Evolutionary conservation across 2,888 invertebrate species (phyloP).

Genomic region (Tetranychus truncatus): DNA sequence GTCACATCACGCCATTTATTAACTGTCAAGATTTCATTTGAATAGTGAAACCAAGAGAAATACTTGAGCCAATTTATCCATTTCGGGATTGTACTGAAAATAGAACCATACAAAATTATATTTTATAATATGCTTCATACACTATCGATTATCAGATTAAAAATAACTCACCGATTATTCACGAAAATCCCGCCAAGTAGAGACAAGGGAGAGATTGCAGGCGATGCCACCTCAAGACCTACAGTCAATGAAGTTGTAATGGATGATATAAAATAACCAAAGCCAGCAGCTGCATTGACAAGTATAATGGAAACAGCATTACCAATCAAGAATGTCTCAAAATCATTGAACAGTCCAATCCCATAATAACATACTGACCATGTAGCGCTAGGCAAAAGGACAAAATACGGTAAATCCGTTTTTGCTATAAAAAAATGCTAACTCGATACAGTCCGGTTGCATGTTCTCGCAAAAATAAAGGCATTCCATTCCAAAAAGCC

Average conservation of each 20-base stretch:
- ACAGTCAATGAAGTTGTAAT: conserved; percentile 60
- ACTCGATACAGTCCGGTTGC: conserved; percentile 74
- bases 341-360: conserved; percentile 36
- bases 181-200: conserved; percentile 89
- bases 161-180: conserved; percentile 49
- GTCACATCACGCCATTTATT: conserved; percentile 72
- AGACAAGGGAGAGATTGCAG: conserved; percentile 76
- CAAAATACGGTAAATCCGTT: conserved; percentile 67
- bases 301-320: not conserved
- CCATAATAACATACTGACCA: conserved; percentile 66
- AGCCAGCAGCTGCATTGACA: not conserved
- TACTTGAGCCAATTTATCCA: conserved; percentile 71
- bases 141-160: conserved; percentile 15
- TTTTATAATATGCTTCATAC: too few relatives aligned
- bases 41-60: conserved; percentile 78
- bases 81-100: conserved; percentile 45
- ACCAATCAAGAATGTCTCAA: not conserved
- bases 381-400: conserved; percentile 62
- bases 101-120: not conserved
- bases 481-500: conserved; percentile 45
- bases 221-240: conserved; percentile 75
- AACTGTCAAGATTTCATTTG: conserved; percentile 65
- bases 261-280: conserved; percentile 74
- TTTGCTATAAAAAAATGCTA: conserved; percentile 73
- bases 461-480: conserved; percentile 71